Evolutionary conservation across 2,797 vertebrate species (phyloP), one percentile per base, ranked within the genome.

Genomic region (Tenualosa ilisha): DNA sequence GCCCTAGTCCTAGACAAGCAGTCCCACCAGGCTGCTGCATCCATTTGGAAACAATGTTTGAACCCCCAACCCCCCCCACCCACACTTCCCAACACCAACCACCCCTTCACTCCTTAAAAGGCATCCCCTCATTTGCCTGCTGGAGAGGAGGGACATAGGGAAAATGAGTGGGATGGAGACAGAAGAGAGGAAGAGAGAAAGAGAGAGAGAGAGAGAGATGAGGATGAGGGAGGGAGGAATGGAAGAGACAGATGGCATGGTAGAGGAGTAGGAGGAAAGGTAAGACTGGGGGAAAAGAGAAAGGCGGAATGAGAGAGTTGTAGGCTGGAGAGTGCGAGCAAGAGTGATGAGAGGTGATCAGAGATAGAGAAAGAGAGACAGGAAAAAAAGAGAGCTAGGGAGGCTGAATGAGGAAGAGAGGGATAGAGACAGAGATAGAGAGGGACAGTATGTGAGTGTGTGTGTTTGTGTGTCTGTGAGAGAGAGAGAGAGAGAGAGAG

Each of bases 1-100:
- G 93, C 91, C 89, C 51, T 85, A 88, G 90, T 92, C 89, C 90
- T 91, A 90, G 93, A 92, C 40, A 87, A 85, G 83, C 88, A 86
- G 87, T 89, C 92, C 91, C 92, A 89, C 89, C 86, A 89, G 91
- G 90, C 89, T 81, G 86, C 88, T 89, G 86, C 89, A 93, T 91
- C 91, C 91, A 88, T 93, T 94, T 91, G 88, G 89, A 91, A 93
- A 92, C 91, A 90, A 91, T 91, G 81, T 68, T 22, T 40, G 40
- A 79, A 86, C 88, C 65, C 15, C 65, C 31, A 11, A 89, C 86
- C 63, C 85, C 87, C 8, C 26, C 46, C 46, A 49, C 4, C 1
- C 88, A 90, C 84, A 31, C 51, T 82, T 43, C 56, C 50, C 50
- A 72, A 86, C 89, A 13, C 9, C 61, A 2, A 9, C 89, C 87